Percentiles rank a stretch among this genome's conserved stretches.
These are phyloP conservation scores for Ommatoiulus sabulosus DNA, from an alignment of 2,888 invertebrate species.

Conservation along the genomic window DNA sequence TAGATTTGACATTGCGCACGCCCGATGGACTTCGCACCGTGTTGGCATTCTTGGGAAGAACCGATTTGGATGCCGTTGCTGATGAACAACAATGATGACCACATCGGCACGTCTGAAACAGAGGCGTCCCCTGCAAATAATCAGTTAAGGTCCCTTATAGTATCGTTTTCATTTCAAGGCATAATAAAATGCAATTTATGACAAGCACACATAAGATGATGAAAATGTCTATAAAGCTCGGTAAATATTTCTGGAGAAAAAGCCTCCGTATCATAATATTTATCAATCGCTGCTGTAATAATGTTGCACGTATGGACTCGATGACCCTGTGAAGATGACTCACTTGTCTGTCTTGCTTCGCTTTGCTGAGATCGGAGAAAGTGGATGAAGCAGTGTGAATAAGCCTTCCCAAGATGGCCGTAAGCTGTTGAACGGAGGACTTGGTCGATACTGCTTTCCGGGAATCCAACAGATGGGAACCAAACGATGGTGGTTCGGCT, in stretches of 20 bases:
- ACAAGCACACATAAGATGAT: no score
- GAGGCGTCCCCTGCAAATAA: constrained; percentile 35
- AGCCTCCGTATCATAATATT: no score
- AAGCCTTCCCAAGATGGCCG: constrained; percentile 53
- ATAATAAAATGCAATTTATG: no score
- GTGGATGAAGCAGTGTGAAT: constrained; percentile 55
- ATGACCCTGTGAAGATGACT: background rate
- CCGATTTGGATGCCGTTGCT: constrained; percentile 46
- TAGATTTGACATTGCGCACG: constrained; percentile 28
- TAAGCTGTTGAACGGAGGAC: background rate
- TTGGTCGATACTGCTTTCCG: background rate
- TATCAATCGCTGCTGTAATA: no score
- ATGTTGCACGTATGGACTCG: no score
- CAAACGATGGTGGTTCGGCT: background rate
- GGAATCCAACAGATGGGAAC: background rate
- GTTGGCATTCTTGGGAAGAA: constrained; percentile 25
- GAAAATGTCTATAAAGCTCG: no score
- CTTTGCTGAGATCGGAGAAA: constrained; percentile 56
- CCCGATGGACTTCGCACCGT: background rate
- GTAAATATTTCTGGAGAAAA: no score
- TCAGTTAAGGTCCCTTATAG: background rate
- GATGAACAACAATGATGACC: constrained; percentile 52
- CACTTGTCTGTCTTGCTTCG: constrained; percentile 53
- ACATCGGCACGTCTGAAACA: constrained; percentile 49
- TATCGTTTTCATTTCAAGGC: background rate